A percentile compares a stretch with the other conserved stretches of the same genome.
Conservation (phyloP, 1,140 invertebrate genomes). For the Adoxophyes honmai region DNA sequence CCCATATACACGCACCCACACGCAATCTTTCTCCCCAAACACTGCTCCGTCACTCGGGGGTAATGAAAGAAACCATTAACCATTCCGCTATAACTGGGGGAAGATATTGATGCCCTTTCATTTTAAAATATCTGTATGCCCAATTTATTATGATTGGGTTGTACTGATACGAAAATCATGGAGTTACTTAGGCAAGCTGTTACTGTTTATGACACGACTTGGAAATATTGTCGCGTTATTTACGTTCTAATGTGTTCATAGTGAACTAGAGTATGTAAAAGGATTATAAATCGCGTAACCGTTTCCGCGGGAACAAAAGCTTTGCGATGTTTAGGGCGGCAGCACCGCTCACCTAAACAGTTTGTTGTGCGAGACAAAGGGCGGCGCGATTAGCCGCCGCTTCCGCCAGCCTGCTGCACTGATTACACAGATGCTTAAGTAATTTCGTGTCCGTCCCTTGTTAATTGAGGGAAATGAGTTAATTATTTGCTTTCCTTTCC, state of each 20-base stretch:
- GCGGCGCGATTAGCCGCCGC: neutral
- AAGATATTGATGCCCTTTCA: neutral
- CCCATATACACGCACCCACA: slow-evolving; percentile 4
- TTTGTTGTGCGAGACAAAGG: slow-evolving; percentile 11
- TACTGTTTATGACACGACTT: too few species aligned
- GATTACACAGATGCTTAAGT: slow-evolving; percentile 61
- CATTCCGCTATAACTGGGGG: neutral
- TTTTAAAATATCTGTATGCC: neutral
- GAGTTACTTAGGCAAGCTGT: too few species aligned
- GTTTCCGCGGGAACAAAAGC: neutral
- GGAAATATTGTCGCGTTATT: too few species aligned
- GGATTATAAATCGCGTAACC: neutral
- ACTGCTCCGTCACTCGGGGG: neutral
- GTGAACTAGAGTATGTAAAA: too few species aligned
- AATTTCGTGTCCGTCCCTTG: slow-evolving; percentile 54
- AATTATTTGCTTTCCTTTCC: slow-evolving; percentile 72
- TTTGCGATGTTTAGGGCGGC: neutral
- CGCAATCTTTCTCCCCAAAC: slow-evolving; percentile 1
- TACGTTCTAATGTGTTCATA: too few species aligned
- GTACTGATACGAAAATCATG: too few species aligned
- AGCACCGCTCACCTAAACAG: slow-evolving; percentile 2
- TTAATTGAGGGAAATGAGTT: slow-evolving; percentile 67
- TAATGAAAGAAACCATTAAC: slow-evolving; percentile 15
- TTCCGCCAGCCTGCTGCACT: slow-evolving; percentile 22
- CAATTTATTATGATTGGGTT: too few species aligned